These are phyloP conservation scores for Brachionus manjavacas DNA, from an alignment of 1,140 invertebrate genomes.

Conservation along the genomic window DNA sequence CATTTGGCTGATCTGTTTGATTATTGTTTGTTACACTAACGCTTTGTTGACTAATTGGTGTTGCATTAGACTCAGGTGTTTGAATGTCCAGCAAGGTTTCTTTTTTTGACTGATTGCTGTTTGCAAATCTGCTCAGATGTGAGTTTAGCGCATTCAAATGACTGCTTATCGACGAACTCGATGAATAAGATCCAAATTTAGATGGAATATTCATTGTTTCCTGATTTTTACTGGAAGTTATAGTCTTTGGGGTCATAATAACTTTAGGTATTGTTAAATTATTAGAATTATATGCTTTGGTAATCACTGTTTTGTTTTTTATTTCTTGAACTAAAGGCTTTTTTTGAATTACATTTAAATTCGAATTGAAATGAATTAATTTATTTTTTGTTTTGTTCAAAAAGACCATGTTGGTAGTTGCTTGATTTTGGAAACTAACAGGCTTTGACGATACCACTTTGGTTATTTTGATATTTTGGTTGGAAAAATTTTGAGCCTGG, in stretches of 20 bases:
- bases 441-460: conserved; percentile 19
- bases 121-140: not conserved
- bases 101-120: not conserved
- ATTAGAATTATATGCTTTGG: not conserved
- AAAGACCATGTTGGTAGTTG: not conserved
- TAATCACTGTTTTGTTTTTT: not conserved
- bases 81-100: not conserved
- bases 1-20: not conserved
- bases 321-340: not conserved
- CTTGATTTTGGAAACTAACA: not conserved
- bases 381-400: conserved; percentile 32
- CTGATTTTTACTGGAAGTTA: not conserved
- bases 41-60: not conserved
- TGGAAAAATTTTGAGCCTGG: not conserved
- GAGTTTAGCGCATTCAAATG: conserved; percentile 25
- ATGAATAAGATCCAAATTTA: not conserved
- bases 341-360: conserved; percentile 6
- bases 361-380: not conserved
- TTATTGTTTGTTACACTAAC: not conserved
- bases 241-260: not conserved
- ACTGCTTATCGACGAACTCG: not conserved
- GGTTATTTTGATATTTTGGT: conserved; percentile 20
- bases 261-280: conserved; percentile 19
- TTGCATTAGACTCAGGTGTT: not conserved
- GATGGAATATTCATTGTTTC: not conserved